phyloP scores from a whole-genome alignment of 2,797 vertebrate species.

The Poeciliopsis presidionis region DNA sequence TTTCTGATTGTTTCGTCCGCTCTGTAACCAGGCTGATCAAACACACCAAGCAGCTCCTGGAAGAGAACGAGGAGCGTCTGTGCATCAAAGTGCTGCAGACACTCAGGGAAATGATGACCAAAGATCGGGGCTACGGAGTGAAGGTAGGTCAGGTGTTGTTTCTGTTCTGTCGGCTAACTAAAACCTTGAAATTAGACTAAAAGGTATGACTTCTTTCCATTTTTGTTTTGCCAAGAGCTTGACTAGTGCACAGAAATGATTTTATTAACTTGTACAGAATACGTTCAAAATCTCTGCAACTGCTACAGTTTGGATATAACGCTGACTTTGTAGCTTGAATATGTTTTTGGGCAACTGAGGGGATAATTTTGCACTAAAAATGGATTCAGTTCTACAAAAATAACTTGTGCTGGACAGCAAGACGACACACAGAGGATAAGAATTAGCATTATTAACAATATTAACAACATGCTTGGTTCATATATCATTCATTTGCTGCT shows the following conservation, averaged over 20 bases:
- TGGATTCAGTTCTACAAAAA: neutral
- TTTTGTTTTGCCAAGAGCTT: neutral
- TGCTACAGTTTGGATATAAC: conserved; percentile 7
- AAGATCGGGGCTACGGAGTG: conserved; percentile 95
- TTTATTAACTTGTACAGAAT: neutral
- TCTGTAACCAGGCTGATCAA: conserved; percentile 89
- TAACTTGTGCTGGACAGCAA: neutral
- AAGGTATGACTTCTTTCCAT: neutral
- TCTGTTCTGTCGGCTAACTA: conserved; percentile 1
- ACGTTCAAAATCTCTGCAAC: neutral
- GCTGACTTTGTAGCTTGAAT: neutral
- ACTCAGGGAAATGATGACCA: conserved; percentile 99
- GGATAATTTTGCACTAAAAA: neutral
- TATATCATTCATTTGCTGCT: conserved; percentile 25
- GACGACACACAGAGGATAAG: neutral
- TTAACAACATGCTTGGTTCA: conserved; percentile 52
- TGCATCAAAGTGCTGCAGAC: conserved; percentile 99
- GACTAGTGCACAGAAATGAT: neutral
- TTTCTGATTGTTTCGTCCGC: neutral
- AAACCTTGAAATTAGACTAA: neutral
- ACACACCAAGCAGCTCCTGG: conserved; percentile 96
- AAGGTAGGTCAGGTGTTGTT: conserved; percentile 87
- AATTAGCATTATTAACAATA: conserved; percentile 53
- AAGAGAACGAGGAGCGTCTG: conserved; percentile 97
- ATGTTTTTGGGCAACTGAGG: neutral